A percentile compares a stretch with the other conserved stretches of the same genome.
Evolutionary conservation across 2,797 vertebrate species (phyloP).

Genomic region (Glossophaga mutica): DNA sequence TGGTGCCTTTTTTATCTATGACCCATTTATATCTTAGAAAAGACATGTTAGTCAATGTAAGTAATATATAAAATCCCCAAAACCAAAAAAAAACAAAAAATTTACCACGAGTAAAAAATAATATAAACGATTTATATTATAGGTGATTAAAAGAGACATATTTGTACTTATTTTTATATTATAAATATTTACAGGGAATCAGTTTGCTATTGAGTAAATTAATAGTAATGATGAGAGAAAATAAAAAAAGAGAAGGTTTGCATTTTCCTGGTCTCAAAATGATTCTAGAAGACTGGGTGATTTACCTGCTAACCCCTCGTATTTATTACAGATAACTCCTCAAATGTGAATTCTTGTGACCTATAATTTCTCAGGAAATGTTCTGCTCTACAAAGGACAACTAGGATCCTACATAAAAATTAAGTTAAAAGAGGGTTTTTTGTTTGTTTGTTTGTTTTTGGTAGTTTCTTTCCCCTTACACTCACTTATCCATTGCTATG

Average conservation of each 20-base stretch:
- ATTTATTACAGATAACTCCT: not conserved
- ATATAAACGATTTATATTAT: not conserved
- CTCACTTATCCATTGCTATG: not conserved
- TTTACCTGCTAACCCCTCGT: not conserved
- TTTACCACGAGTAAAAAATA: not conserved
- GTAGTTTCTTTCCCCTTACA: not conserved
- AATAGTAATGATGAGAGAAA: not conserved
- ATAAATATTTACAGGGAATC: not conserved
- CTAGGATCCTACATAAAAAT: not conserved
- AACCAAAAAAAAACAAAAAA: not conserved
- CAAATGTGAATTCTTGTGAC: not conserved
- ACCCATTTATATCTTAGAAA: not conserved
- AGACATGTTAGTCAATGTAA: not conserved
- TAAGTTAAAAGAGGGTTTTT: not conserved
- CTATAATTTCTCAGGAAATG: not conserved
- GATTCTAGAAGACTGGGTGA: not conserved
- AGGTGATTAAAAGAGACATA: not conserved
- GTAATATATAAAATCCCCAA: not conserved
- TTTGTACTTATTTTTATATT: not conserved
- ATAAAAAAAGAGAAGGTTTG: not conserved
- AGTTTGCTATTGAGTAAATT: not conserved
- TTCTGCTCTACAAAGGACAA: not conserved
- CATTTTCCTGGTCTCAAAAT: not conserved
- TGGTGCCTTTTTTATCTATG: not conserved
- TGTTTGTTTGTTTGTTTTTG: not conserved